Evolutionary conservation across 2,888 invertebrate genomes (phyloP), one percentile per base, ranked within the genome.

Genomic region (Priocnemis perturbator): DNA sequence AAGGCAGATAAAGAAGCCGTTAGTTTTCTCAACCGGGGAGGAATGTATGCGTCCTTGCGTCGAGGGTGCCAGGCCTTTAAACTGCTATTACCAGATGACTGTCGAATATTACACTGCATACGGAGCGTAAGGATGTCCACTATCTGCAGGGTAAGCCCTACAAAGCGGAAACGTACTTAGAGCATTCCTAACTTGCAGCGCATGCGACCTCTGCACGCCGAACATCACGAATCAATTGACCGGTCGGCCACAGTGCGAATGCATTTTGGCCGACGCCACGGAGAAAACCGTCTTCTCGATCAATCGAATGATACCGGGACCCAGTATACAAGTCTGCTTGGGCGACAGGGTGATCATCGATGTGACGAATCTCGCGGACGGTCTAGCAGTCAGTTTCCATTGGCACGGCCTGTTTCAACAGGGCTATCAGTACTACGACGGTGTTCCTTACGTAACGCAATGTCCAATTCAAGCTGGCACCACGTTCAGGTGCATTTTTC

Each of bases 341-440:
- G 94, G 94, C 78, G 97, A 97, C 89, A 95, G 94, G 86, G 94
- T 97, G 5, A 94, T 96, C 17, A 92, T 96, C 52, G 96, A 96
- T 83, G 95, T 97, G 3, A 93, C 94, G 85, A 97, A 97, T 88
- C 93, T 94, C 79, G 93, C 96, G 93, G 95, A 95, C 85, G 95
- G 95, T 70, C 94, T 95, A 93, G 96, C 95, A 86, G 93, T 95
- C 14, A 94, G 95, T 61, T 93, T 97, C 73, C 97, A 97, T 89
- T 97, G 97, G 96, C 97, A 97, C 87, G 97, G 97, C 75, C 92
- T 96, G 82, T 94, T 93, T 91, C 96, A 96, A 87, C 91, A 93
- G 79, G 94, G 94, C 64, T 92, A 94, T 3, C 95, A 95, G 85
- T 96, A 95, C 89, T 96, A 95, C 86, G 96, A 96, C 83, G 96